These are phyloP conservation scores for Hypena proboscidalis DNA, from an alignment of 2,888 invertebrate species.

Conservation along the genomic window DNA sequence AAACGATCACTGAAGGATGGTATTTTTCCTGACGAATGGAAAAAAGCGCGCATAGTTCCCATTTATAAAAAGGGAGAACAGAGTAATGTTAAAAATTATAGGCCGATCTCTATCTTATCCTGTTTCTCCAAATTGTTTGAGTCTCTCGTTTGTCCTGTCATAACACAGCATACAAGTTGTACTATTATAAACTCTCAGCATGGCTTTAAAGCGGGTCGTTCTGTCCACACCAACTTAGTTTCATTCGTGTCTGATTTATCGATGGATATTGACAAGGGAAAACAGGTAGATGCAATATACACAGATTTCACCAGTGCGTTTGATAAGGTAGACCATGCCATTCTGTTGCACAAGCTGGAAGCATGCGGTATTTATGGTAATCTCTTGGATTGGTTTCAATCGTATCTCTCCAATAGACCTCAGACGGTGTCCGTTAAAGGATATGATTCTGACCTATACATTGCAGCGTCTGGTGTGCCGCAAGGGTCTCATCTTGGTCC, in stretches of 20 bases:
- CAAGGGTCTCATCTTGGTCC: constrained; percentile 3
- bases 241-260: neutral
- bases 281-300: constrained; percentile 5
- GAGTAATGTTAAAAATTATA: no score
- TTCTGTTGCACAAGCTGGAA: neutral
- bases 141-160: no score
- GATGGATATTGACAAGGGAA: neutral
- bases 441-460: neutral
- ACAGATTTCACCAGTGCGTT: constrained; percentile 7
- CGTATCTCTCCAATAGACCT: neutral
- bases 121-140: no score
- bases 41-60: no score
- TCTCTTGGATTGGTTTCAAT: no score
- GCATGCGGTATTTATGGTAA: neutral
- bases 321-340: constrained; percentile 3
- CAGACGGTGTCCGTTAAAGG: neutral
- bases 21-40: no score
- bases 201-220: neutral
- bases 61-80: no score
- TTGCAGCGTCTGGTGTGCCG: neutral
- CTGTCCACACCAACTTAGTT: constrained; percentile 1
- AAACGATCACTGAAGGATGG: no score
- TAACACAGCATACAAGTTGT: neutral
- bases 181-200: neutral
- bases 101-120: no score